A percentile compares a stretch with the other conserved stretches of the same genome.
Conservation (phyloP, 2,797 vertebrate species). For the Capromys pilorides region DNA sequence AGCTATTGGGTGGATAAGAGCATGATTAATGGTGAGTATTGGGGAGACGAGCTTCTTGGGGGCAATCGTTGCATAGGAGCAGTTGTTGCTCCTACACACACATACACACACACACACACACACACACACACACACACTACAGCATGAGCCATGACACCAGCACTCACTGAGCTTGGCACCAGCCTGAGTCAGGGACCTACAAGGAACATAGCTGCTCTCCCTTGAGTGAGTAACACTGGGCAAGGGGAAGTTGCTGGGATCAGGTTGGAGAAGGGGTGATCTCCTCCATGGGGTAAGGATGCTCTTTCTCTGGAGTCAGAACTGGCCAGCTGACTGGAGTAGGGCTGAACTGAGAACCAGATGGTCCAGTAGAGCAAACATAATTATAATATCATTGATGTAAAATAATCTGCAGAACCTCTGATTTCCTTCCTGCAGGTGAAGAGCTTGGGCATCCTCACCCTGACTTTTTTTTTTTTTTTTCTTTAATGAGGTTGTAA, state of each 20-base stretch:
- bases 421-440: background rate
- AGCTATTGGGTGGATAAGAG: background rate
- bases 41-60: background rate
- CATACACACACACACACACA: too few species aligned
- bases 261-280: background rate
- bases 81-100: background rate
- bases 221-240: background rate
- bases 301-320: background rate
- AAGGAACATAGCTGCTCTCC: background rate
- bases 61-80: background rate
- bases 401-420: background rate
- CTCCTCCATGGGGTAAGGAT: background rate
- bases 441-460: background rate
- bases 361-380: background rate
- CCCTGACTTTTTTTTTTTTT: background rate
- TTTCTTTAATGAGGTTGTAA: background rate
- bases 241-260: background rate
- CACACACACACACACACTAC: background rate
- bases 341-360: background rate
- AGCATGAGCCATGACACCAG: background rate
- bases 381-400: background rate
- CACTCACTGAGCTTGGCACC: background rate
- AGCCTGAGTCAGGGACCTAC: background rate
- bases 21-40: constrained; percentile 17
- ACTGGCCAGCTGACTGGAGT: background rate